Evolutionary conservation across 30 jellyfish, hydroid and myxozoan species (phyloP), one percentile per base, ranked within the genome.

Genomic region (Hydractinia echinata): DNA sequence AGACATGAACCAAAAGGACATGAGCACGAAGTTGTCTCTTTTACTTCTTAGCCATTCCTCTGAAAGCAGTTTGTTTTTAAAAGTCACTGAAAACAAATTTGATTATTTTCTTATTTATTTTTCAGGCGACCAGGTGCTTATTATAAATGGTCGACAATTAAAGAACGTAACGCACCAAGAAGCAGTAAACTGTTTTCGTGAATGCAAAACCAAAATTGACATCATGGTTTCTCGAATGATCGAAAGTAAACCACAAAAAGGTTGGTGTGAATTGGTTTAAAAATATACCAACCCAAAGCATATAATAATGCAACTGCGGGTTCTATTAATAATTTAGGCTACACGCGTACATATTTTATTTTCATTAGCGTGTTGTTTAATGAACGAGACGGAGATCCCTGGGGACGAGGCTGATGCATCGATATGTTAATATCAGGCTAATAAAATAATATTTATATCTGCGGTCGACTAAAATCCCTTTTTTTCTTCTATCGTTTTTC

Each of bases 161-260:
- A 52, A 84, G 10, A 58, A 67, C 15, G 81, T 66, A 18, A 4
- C 87, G 52, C 87, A 80, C 69, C 84, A 80, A 19, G 81, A 80
- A 66, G 87, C 83, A 30, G 87, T 80, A 6, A 62, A 51, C 8
- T n/a, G 72, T 48, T 62, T 80, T 15, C 64, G 87, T 10, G 84
- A 80, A 30, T 30, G 69, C 20, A 51, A 61, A 30, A 61, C 87
- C 14, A 19, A 61, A 21, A 68, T 80, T 20, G 67, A 80, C 61
- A 50, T 80, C 39, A 64, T 80, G n/a, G 87, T 80, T 10, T 80
- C 87, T 13, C 72, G 87, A 80, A 21, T 80, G 54, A 51, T 80
- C 7, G 87, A 80, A n/a, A 80, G 73, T 19, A 80, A 66, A 61
- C 85, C 61, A 0, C 76, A 77, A 61, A 51, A 77, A 20, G 80